Conservation (phyloP, 1,140 invertebrate genomes). For the Drosophila varians region DNA sequence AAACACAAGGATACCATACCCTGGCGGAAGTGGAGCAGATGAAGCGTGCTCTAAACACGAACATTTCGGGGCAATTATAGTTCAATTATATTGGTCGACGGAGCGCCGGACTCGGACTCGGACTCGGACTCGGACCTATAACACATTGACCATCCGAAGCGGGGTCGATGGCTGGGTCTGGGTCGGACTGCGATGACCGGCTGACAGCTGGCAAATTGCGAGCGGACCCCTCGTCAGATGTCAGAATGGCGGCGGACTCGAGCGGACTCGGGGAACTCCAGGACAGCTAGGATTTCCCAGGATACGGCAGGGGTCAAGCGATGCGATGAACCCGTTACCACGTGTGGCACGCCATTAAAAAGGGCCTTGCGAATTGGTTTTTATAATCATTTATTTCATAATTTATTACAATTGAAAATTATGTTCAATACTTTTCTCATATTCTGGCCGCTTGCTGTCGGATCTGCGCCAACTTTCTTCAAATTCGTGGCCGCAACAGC, state of each 20-base stretch:
- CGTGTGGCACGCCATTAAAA: slow-evolving; percentile 6
- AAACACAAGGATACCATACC: too few species aligned
- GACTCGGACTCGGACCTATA: too few species aligned
- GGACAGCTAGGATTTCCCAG: slow-evolving; percentile 36
- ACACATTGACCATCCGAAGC: slow-evolving; percentile 9
- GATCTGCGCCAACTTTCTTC: slow-evolving; percentile 17
- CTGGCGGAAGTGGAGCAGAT: slow-evolving; percentile 48
- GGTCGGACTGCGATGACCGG: slow-evolving; percentile 32
- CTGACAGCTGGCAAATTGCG: slow-evolving; percentile 69
- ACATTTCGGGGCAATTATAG: slow-evolving; percentile 69
- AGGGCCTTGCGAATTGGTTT: slow-evolving; percentile 44
- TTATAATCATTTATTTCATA: slow-evolving; percentile 80
- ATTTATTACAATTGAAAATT: slow-evolving; percentile 81
- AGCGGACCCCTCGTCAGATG: slow-evolving; percentile 67
- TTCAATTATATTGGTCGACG: slow-evolving; percentile 67
- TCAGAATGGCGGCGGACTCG: slow-evolving; percentile 17
- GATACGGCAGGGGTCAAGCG: slow-evolving; percentile 11
- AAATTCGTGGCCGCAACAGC: slow-evolving; percentile 12
- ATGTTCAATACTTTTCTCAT: slow-evolving; percentile 70
- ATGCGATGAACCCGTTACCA: slow-evolving; percentile 25
- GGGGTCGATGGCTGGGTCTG: slow-evolving; percentile 28
- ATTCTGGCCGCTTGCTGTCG: slow-evolving; percentile 36
- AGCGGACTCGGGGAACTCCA: not conserved
- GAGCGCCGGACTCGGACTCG: slow-evolving; percentile 16
- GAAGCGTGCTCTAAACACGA: slow-evolving; percentile 58